A percentile compares a stretch with the other conserved stretches of the same genome.
These are phyloP conservation scores for Torymus texanus DNA, from an alignment of 2,888 invertebrate genomes.

Conservation along the genomic window DNA sequence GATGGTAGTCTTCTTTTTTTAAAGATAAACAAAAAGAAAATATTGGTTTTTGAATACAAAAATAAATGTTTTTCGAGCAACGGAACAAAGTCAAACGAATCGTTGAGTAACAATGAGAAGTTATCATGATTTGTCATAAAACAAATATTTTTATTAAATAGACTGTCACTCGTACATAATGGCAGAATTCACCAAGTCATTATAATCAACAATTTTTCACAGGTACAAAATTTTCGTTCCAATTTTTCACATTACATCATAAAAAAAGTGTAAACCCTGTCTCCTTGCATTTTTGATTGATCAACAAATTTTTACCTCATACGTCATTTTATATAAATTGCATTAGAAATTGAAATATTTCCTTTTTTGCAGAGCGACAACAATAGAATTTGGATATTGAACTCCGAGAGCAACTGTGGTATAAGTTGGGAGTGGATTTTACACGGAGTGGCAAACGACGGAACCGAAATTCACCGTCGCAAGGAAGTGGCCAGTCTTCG, in stretches of 20 bases:
- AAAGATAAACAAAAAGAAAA: neutral
- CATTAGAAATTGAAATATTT: too few relatives aligned
- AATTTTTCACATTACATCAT: too few relatives aligned
- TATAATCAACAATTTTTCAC: too few relatives aligned
- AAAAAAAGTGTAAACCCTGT: too few relatives aligned
- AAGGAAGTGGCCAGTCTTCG: conserved; percentile 65
- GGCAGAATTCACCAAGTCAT: too few relatives aligned
- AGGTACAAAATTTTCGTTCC: too few relatives aligned
- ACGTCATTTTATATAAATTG: conserved; percentile 22
- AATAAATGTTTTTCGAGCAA: too few relatives aligned
- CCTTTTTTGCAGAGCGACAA: conserved; percentile 61
- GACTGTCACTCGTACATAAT: neutral
- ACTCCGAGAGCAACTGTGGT: conserved; percentile 55
- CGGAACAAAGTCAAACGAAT: too few relatives aligned
- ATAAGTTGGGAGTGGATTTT: conserved; percentile 67
- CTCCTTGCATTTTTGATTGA: neutral
- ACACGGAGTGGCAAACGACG: conserved; percentile 61
- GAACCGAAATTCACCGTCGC: conserved; percentile 63
- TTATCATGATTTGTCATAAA: too few relatives aligned
- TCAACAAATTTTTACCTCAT: neutral
- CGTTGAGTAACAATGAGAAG: too few relatives aligned
- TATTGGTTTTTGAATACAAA: too few relatives aligned
- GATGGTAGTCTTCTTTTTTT: conserved; percentile 1
- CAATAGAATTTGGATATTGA: conserved; percentile 62
- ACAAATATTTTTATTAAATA: neutral